Percentiles rank a stretch among this genome's conserved stretches.
These are phyloP conservation scores for Dyspetes luteomarginatus DNA, from an alignment of 2,888 invertebrate genomes.

Conservation along the genomic window DNA sequence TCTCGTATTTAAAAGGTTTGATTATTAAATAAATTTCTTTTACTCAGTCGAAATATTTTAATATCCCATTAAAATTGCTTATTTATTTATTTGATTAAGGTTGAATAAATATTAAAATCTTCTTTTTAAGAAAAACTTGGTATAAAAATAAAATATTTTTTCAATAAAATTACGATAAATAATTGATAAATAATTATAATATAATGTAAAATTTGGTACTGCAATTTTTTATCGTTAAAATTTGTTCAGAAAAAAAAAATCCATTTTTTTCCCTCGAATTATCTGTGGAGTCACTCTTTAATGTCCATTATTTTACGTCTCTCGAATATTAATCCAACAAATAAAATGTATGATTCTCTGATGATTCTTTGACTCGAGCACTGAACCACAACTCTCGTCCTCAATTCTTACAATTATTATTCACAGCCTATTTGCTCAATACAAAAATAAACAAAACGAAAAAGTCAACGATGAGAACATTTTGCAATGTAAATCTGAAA, in stretches of 20 bases:
- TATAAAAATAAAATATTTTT: neutral
- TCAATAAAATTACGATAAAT: neutral
- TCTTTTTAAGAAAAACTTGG: too few relatives aligned
- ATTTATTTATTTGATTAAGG: neutral
- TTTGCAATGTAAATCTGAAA: slow-evolving; percentile 24
- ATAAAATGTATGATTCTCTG: neutral
- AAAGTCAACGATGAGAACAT: slow-evolving; percentile 29
- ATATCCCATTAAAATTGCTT: neutral
- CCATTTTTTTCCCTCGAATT: too few relatives aligned
- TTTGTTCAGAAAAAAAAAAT: neutral
- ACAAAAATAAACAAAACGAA: slow-evolving; percentile 11
- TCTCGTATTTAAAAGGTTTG: neutral
- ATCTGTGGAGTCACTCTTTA: too few relatives aligned
- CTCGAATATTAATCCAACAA: too few relatives aligned
- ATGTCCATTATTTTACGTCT: too few relatives aligned
- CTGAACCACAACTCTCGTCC: slow-evolving; percentile 38
- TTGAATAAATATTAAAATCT: too few relatives aligned
- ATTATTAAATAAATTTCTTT: slow-evolving; percentile 8
- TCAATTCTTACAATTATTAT: slow-evolving; percentile 7
- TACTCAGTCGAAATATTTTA: neutral
- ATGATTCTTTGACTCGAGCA: slow-evolving; percentile 23
- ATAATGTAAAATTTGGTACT: too few relatives aligned
- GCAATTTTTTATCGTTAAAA: too few relatives aligned
- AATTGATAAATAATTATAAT: neutral
- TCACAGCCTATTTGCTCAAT: neutral